Percentiles rank a stretch among this genome's conserved stretches.
Conservation (phyloP, 2,888 invertebrate species). For the Ptychoptera contaminata region DNA sequence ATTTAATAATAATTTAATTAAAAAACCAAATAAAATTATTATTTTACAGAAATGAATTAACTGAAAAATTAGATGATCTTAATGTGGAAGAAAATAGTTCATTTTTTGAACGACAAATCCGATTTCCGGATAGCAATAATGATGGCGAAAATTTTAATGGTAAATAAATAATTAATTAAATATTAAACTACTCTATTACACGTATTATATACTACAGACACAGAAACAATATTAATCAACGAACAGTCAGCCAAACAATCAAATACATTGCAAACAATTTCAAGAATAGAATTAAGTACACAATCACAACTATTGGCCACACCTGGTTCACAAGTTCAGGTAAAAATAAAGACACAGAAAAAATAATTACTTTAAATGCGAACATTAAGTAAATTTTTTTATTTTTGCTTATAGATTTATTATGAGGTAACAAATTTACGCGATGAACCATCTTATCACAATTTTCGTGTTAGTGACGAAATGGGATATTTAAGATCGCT, state of each 20-base stretch:
- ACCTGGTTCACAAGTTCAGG: slow-evolving; percentile 21
- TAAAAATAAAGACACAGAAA: slow-evolving; percentile 13
- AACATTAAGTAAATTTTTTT: slow-evolving; percentile 2
- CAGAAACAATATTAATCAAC: no score
- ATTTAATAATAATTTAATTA: no score
- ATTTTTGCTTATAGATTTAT: slow-evolving; percentile 31
- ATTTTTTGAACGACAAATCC: no score
- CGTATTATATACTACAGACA: no score
- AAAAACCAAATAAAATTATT: no score
- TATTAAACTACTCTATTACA: no score
- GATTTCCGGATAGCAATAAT: slow-evolving; percentile 8
- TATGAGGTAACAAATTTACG: slow-evolving; percentile 60
- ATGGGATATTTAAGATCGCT: slow-evolving; percentile 39
- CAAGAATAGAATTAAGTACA: slow-evolving; percentile 31
- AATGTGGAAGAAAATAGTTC: no score
- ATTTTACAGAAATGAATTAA: no score
- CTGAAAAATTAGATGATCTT: no score
- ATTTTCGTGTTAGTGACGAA: slow-evolving; percentile 44
- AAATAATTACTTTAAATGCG: neutral
- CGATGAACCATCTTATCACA: slow-evolving; percentile 37
- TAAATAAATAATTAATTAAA: no score
- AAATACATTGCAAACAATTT: slow-evolving; percentile 13
- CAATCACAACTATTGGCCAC: slow-evolving; percentile 32
- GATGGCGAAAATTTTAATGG: slow-evolving; percentile 7
- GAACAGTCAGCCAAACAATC: slow-evolving; percentile 4